Base-by-base conservation (phyloP, 2,797 vertebrate species). In the Stomatorhinus walkeri region DNA sequence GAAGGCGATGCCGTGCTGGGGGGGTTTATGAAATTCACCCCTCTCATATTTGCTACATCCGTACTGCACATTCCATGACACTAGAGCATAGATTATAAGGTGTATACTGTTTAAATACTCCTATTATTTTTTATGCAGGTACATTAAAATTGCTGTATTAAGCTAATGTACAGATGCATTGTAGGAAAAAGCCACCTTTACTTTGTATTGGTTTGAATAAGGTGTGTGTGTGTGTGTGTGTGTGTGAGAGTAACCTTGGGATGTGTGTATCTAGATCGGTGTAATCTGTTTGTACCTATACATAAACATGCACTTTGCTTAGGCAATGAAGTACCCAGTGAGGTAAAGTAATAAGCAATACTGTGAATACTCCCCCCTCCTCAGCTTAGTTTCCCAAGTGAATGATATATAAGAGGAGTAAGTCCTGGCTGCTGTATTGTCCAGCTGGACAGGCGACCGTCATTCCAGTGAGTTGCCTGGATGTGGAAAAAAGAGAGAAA, bases 1-100 rank as follows among this genome's bases (percentile, higher is more conserved):
- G 90, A 10, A 9, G 91, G 92, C 89, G 93, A 2, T 91, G 92
- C 92, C 94, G 88, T 85, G 68, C 48, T 91, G 93, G 90, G 56
- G 49, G 49, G 88, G 92, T 92, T 36, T 4, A 91, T 92, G 93
- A 93, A 89, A 94, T 93, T 95, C 93, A 94, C 93, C 93, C 88
- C 91, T 86, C 88, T 83, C 43, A 90, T 40, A 43, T 14, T 88
- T 88, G 83, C 7, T 3, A 0, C 90, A 59, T 88, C 89, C 91
- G 43, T 89, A 84, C 79, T 88, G 0, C 91, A 91, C 91, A 92
- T 92, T 93, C 91, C 68, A 87, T 91, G 59, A 93, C 79, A 91
- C 48, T 10, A 83, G 72, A 5, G 91, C 90, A 90, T 90, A 89
- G 88, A 90, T 89, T 90, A 86, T 91, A 92, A 36, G 32, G 64